Percentiles rank a stretch among this genome's conserved stretches.
Evolutionary conservation across 2,797 vertebrate genomes (phyloP).

Genomic region (Melanotaenia trifasciata): DNA sequence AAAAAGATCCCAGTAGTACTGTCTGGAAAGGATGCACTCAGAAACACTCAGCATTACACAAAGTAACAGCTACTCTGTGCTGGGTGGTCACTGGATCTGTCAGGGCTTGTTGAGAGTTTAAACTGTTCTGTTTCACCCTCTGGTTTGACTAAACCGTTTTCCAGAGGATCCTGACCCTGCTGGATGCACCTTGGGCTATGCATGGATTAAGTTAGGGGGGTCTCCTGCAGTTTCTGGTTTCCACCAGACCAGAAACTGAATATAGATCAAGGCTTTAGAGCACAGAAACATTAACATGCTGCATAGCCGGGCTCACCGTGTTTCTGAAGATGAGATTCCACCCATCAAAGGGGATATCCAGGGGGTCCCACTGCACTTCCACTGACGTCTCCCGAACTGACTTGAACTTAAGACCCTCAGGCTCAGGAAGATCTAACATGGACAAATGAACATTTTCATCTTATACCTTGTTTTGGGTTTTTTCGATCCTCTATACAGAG

Average conservation of each 20-base stretch:
- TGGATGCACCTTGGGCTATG: constrained; percentile 32
- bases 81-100: constrained; percentile 54
- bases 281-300: constrained; percentile 11
- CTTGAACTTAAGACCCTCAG: constrained; percentile 96
- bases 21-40: constrained; percentile 58
- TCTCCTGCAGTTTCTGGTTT: constrained; percentile 33
- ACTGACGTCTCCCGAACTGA: constrained; percentile 94
- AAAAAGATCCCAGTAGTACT: constrained; percentile 51
- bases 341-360: constrained; percentile 93
- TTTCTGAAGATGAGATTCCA: constrained; percentile 98
- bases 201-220: constrained; percentile 30
- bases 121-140: constrained; percentile 54
- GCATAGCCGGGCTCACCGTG: constrained; percentile 82
- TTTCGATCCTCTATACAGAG: not conserved
- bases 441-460: constrained; percentile 15
- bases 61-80: constrained; percentile 55
- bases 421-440: constrained; percentile 91
- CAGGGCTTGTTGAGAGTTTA: constrained; percentile 57
- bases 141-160: constrained; percentile 60
- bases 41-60: constrained; percentile 33
- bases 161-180: constrained; percentile 54
- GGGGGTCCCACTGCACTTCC: constrained; percentile 96
- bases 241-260: constrained; percentile 41
- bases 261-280: constrained; percentile 38
- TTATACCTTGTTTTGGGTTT: not conserved